phyloP scores from a whole-genome alignment of 2,797 vertebrate genomes.

The Tarsius wallacei region DNA sequence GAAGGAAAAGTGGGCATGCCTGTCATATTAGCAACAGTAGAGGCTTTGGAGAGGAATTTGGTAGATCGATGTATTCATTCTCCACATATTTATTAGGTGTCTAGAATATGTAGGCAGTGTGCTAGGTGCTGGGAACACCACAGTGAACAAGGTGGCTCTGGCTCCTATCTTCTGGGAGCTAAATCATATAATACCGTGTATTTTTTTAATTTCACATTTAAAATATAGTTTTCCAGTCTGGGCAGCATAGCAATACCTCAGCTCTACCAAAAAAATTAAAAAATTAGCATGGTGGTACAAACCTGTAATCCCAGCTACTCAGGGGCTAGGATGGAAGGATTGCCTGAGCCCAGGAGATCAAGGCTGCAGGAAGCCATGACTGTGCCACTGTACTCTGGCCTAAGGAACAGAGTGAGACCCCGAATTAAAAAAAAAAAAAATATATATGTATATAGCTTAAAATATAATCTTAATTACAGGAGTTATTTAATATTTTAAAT shows the following conservation, averaged over 20 bases:
- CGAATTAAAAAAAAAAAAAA: too few relatives aligned
- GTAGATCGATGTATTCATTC: neutral
- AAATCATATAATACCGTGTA: neutral
- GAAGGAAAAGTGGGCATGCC: neutral
- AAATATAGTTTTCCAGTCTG: neutral
- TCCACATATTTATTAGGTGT: neutral
- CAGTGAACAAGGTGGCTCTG: neutral
- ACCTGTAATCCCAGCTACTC: too few relatives aligned
- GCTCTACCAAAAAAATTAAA: too few relatives aligned
- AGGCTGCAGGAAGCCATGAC: too few relatives aligned
- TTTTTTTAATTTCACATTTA: conserved; percentile 6
- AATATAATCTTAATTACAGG: neutral
- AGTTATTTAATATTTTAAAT: conserved; percentile 36
- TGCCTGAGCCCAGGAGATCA: too few relatives aligned
- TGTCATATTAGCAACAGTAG: neutral
- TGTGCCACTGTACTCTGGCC: too few relatives aligned
- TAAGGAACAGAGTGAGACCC: too few relatives aligned
- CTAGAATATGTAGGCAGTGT: neutral
- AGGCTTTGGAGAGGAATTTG: conserved; percentile 40
- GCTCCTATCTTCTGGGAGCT: neutral
- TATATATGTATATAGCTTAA: neutral
- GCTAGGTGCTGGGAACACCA: neutral
- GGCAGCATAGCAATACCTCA: too few relatives aligned
- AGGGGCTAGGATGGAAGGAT: too few relatives aligned
- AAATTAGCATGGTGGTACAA: too few relatives aligned